Percentiles rank a stretch among this genome's conserved stretches.
Evolutionary conservation across 2,797 vertebrate species (phyloP).

Genomic region (Hylomyscus alleni): DNA sequence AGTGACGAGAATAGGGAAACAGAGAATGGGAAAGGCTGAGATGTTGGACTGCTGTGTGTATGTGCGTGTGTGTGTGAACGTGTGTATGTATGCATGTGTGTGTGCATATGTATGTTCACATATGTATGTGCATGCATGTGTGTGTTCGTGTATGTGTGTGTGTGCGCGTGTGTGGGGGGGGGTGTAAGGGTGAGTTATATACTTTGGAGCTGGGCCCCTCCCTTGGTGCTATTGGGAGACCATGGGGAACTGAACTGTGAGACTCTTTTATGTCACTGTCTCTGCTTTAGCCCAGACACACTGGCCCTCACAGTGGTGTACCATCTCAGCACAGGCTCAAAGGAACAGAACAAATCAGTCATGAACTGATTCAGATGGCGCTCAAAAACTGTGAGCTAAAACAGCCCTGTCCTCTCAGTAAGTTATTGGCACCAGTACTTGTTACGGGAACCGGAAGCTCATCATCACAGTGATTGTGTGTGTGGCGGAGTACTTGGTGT

Average conservation of each 20-base stretch:
- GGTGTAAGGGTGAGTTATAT: rapidly evolving
- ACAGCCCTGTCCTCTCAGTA: not conserved
- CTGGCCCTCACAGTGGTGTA: too few species aligned
- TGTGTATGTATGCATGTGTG: not conserved
- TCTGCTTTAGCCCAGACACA: not conserved
- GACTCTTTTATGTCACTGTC: not conserved
- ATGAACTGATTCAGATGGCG: not conserved
- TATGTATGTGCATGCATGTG: too few species aligned
- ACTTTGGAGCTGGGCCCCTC: not conserved
- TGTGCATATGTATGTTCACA: rapidly evolving
- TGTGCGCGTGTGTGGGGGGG: too few species aligned
- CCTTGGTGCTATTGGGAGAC: not conserved
- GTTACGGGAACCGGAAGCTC: not conserved
- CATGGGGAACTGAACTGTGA: not conserved
- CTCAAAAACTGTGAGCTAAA: not conserved
- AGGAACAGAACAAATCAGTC: not conserved
- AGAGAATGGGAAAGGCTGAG: not conserved
- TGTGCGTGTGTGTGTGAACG: too few species aligned
- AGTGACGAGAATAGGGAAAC: not conserved
- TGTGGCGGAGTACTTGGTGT: not conserved
- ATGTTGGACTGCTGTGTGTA: not conserved
- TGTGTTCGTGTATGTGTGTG: too few species aligned
- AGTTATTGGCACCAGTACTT: not conserved
- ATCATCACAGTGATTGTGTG: not conserved
- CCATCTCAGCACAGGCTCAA: not conserved